Percentiles rank a stretch among this genome's conserved stretches.
phyloP scores from a whole-genome alignment of 2,888 invertebrate species.

The Augochlorella aurata region DNA sequence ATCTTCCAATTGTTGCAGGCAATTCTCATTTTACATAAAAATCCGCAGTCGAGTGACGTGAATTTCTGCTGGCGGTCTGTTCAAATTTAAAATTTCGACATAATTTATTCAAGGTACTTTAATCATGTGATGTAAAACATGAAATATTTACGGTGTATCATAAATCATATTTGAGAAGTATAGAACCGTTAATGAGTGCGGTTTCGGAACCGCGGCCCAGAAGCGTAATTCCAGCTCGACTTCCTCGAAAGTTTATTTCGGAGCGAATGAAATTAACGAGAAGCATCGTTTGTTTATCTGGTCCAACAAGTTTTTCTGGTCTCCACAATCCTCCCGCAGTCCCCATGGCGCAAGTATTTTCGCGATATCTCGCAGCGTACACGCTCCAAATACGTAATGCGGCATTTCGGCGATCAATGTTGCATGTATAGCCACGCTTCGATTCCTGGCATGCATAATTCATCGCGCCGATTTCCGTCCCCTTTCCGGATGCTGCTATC shows the following conservation, averaged over 20 bases:
- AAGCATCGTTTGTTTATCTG: conserved; percentile 1
- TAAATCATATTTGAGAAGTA: too few species aligned
- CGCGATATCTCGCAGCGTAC: conserved; percentile 53
- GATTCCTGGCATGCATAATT: conserved; percentile 70
- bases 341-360: conserved; percentile 36
- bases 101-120: too few species aligned
- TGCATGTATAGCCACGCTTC: conserved; percentile 59
- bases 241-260: background rate
- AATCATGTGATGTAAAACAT: too few species aligned
- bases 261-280: background rate
- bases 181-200: too few species aligned
- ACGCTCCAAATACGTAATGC: conserved; percentile 66
- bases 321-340: background rate
- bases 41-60: too few species aligned
- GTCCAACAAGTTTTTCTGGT: conserved; percentile 7
- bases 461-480: conserved; percentile 67
- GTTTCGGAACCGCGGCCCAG: background rate
- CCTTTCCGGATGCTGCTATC: conserved; percentile 34
- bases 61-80: too few species aligned
- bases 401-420: conserved; percentile 70
- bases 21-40: too few species aligned
- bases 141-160: too few species aligned
- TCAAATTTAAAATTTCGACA: too few species aligned
- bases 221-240: background rate
- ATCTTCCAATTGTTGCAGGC: too few species aligned